phyloP scores from a whole-genome alignment of 2,797 vertebrate genomes.

The Tapirus indicus region DNA sequence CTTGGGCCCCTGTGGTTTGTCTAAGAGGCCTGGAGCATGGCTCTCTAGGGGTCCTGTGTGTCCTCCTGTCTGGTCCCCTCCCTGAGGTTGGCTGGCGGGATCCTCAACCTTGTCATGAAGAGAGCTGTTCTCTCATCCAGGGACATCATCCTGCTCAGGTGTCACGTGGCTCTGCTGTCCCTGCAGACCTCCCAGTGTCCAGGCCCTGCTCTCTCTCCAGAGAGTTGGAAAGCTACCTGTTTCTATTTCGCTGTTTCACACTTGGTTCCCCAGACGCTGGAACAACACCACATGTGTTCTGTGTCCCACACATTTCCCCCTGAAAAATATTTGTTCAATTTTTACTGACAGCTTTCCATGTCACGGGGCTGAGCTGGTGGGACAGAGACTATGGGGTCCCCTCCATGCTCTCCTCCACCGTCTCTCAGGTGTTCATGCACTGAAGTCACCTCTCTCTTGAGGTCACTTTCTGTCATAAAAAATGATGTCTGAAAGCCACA shows the following conservation, averaged over 20 bases:
- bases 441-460: not conserved
- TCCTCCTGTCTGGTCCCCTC: not conserved
- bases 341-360: not conserved
- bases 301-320: not conserved
- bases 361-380: not conserved
- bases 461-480: not conserved
- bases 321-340: not conserved
- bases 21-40: not conserved
- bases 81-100: not conserved
- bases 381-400: not conserved
- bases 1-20: not conserved
- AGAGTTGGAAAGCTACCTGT: not conserved
- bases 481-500: not conserved
- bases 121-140: not conserved
- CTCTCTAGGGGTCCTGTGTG: not conserved
- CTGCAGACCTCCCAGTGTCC: no score
- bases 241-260: not conserved
- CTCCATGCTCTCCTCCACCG: accelerated
- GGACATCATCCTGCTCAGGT: not conserved
- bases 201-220: not conserved
- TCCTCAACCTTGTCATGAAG: not conserved
- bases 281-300: not conserved
- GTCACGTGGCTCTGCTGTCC: not conserved
- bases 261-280: not conserved
- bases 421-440: not conserved